Percentiles rank a stretch among this genome's conserved stretches.
These are phyloP conservation scores for Chloebia gouldiae DNA, from an alignment of 2,113 vertebrate genomes.

Conservation along the genomic window DNA sequence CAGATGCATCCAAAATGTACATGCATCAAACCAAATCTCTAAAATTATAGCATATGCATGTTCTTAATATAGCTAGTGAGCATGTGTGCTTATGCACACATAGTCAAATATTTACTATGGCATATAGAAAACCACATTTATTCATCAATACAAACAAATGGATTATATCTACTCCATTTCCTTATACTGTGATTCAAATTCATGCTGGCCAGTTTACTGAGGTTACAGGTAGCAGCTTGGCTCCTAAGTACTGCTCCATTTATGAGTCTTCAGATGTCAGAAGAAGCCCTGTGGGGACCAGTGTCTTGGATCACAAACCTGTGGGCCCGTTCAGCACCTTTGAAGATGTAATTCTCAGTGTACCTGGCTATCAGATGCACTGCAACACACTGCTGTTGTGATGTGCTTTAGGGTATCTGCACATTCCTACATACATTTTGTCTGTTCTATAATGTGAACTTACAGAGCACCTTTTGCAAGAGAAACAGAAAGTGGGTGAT, in stretches of 20 bases:
- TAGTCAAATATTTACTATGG: not conserved
- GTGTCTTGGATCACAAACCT: not conserved
- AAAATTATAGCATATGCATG: not conserved
- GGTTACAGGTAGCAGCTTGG: not conserved
- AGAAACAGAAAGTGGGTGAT: not conserved
- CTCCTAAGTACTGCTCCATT: not conserved
- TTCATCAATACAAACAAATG: not conserved
- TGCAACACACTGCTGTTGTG: not conserved
- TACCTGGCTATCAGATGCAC: not conserved
- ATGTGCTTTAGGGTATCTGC: not conserved
- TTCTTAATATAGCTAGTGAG: not conserved
- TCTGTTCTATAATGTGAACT: fast-evolving
- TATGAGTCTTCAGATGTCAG: not conserved
- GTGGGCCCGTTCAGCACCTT: not conserved
- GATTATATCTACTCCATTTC: not conserved
- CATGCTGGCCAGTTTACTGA: not conserved
- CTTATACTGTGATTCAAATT: not conserved
- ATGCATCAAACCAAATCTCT: not conserved
- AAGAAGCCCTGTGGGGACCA: not conserved
- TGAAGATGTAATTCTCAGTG: not conserved
- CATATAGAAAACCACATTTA: not conserved
- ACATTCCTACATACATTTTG: not conserved
- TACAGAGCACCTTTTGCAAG: not conserved
- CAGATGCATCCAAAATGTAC: not conserved
- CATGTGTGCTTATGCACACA: not conserved